Evolutionary conservation across 2,888 invertebrate species (phyloP).

Genomic region (Salpingus planirostris): DNA sequence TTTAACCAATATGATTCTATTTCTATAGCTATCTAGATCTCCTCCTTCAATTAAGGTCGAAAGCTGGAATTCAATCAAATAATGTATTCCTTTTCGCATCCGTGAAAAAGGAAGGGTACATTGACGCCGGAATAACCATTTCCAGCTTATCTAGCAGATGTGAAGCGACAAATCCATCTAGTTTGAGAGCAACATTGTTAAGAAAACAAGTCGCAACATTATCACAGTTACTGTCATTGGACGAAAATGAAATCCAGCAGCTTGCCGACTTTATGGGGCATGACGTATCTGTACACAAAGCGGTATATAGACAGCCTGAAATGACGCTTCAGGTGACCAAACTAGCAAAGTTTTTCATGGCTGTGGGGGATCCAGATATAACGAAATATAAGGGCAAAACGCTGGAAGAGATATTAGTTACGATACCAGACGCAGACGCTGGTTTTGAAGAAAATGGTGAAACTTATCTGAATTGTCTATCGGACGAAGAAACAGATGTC

Average conservation of each 20-base stretch:
- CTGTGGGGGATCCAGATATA: background rate
- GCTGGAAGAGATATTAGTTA: background rate
- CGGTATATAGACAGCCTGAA: background rate
- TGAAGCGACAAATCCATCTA: background rate
- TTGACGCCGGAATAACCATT: background rate
- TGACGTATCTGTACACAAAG: background rate
- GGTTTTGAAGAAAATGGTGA: background rate
- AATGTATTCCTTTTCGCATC: background rate
- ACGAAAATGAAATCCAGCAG: background rate
- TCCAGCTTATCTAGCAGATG: background rate
- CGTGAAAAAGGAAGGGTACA: background rate
- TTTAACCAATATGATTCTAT: background rate
- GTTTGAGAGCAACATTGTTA: background rate
- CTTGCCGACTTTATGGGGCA: constrained; percentile 1
- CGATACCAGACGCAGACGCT: background rate
- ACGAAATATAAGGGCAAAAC: background rate
- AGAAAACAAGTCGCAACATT: constrained; percentile 2
- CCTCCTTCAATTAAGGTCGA: no score
- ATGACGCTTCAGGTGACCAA: background rate
- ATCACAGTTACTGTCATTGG: constrained; percentile 1
- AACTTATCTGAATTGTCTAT: background rate
- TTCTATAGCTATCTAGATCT: no score
- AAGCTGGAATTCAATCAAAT: background rate
- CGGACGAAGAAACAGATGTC: background rate
- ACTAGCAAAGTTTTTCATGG: background rate